Base-by-base conservation (phyloP, 2,113 vertebrate species). In the Xyliphius kryptos region DNA sequence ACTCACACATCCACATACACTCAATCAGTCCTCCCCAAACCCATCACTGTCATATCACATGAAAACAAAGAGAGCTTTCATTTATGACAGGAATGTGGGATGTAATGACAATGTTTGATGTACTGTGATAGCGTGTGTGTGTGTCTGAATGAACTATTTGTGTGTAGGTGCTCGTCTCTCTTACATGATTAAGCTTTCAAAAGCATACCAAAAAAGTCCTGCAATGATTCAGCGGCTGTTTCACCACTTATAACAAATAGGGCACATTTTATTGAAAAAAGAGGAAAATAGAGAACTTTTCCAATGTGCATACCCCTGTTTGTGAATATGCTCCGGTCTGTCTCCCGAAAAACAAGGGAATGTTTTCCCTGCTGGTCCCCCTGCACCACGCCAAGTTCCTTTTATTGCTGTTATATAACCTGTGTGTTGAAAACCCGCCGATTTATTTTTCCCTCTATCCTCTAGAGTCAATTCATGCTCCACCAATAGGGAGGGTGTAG, bases 351-450 rank as follows among this genome's bases (percentile, higher is more conserved):
- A 26, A 6, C 63, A 48, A 20, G 6, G 13, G 63, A 66, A 66
- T 50, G 54, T 66, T 17, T 14, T 46, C 41, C 21, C 5, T 38
- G 5, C 56, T 46, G 48, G 51, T 62, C 50, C n/a, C n/a, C n/a
- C n/a, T n/a, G n/a, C n/a, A n/a, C n/a, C n/a, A n/a, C n/a, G n/a
- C n/a, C n/a, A n/a, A n/a, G n/a, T 4, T 53, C 57, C 32, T 52
- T 68, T 49, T 61, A 68, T 55, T 63, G 16, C 38, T 37, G 49
- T 67, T 71, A 67, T 63, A 51, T 67, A 67, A 70, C 60, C n/a
- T n/a, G n/a, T n/a, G n/a, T n/a, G n/a, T n/a, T n/a, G n/a, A 9
- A 56, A 64, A 62, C 50, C 9, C 56, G 17, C 46, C 41, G 46
- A 57, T 50, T 49, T 70, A 16, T 14, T 60, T 53, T 43, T 52